Conservation (phyloP, 2,113 vertebrate genomes). For the Origma solitaria region DNA sequence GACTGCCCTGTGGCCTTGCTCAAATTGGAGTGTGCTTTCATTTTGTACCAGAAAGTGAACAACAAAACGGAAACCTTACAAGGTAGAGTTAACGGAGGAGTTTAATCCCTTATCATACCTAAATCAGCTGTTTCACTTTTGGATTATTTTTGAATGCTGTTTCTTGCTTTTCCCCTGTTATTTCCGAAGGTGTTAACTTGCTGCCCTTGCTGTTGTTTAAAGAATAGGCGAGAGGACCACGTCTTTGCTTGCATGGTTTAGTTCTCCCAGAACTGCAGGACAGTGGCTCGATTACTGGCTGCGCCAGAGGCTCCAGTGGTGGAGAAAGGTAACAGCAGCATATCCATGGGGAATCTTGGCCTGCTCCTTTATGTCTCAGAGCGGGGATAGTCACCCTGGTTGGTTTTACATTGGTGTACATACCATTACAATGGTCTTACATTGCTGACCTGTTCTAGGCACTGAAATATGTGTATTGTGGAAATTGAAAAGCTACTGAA, state of each 20-base stretch:
- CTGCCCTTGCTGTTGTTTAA: constrained; percentile 56
- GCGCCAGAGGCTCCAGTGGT: constrained; percentile 90
- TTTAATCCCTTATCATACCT: not conserved
- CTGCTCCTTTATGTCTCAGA: not conserved
- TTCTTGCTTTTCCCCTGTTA: constrained; percentile 37
- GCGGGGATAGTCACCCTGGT: not conserved
- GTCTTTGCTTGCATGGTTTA: constrained; percentile 90
- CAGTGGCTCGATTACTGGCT: constrained; percentile 98
- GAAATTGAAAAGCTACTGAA: not conserved
- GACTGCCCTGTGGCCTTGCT: constrained; percentile 87
- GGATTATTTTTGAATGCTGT: constrained; percentile 10
- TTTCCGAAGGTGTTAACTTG: constrained; percentile 62
- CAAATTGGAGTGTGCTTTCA: constrained; percentile 87
- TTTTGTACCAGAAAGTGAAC: constrained; percentile 14
- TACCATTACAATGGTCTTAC: too few relatives aligned
- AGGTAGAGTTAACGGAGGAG: constrained; percentile 50
- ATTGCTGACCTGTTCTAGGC: not conserved
- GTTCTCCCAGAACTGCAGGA: constrained; percentile 83
- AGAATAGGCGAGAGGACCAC: constrained; percentile 83
- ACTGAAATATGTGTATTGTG: not conserved
- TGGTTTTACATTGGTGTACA: too few relatives aligned
- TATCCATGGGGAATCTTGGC: not conserved
- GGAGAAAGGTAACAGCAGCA: constrained; percentile 85
- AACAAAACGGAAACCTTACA: not conserved
- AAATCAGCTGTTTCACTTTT: not conserved